Percentiles rank a stretch among this genome's conserved stretches.
Conservation (phyloP, 2,888 invertebrate species). For the Galerucella pusilla region DNA sequence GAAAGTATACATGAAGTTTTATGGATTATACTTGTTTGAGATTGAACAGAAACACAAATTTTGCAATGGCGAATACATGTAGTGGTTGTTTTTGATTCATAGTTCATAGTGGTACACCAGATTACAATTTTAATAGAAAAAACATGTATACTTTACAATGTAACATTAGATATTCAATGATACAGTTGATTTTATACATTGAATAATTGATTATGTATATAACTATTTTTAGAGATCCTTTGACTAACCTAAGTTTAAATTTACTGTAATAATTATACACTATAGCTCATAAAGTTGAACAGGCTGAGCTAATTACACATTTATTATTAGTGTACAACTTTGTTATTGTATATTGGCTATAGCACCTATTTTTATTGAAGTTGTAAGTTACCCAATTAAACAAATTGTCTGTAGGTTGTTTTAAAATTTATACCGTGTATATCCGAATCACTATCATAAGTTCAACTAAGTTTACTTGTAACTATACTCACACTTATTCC, state of each 20-base stretch:
- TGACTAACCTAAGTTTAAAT: neutral
- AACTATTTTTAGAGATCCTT: neutral
- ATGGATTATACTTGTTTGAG: neutral
- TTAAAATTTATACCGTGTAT: neutral
- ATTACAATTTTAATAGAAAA: no score
- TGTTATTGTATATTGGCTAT: no score
- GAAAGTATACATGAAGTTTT: neutral
- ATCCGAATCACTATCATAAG: no score
- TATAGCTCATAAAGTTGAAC: neutral
- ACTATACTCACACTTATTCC: constrained; percentile 16
- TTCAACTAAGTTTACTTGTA: neutral
- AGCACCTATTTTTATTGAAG: neutral
- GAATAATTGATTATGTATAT: neutral
- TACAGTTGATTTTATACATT: no score
- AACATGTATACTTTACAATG: no score
- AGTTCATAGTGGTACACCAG: no score
- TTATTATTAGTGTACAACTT: neutral
- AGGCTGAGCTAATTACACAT: neutral
- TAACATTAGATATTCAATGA: no score
- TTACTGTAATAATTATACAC: neutral
- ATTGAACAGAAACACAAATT: no score
- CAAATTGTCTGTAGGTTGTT: neutral
- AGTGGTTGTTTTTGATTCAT: no score
- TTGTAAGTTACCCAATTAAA: neutral
- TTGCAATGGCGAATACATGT: no score